Evolutionary conservation across 2,797 vertebrate species (phyloP).

Genomic region (Spinibarbus caldwelli): DNA sequence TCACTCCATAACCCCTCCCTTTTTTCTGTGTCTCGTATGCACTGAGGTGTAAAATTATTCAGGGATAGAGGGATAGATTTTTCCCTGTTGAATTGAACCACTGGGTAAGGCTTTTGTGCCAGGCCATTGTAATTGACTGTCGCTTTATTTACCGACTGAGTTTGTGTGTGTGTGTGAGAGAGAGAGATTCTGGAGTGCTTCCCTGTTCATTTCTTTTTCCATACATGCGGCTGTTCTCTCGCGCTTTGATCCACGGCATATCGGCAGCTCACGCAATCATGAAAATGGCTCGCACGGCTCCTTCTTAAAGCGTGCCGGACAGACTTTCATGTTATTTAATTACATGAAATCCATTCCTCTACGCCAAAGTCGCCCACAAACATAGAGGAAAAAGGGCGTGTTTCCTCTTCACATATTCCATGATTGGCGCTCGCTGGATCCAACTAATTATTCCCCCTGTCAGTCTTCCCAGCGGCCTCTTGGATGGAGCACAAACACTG

Average conservation of each 20-base stretch:
- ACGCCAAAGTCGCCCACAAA: neutral
- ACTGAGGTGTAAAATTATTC: conserved; percentile 85
- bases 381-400: neutral
- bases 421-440: conserved; percentile 50
- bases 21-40: conserved; percentile 75
- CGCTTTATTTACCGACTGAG: conserved; percentile 61
- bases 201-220: conserved; percentile 30
- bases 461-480: conserved; percentile 50
- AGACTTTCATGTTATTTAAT: conserved; percentile 48
- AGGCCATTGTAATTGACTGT: conserved; percentile 58
- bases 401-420: conserved; percentile 20
- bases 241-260: conserved; percentile 10
- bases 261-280: conserved; percentile 20
- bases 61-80: conserved; percentile 78
- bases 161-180: conserved; percentile 29
- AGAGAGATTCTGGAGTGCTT: neutral
- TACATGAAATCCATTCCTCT: conserved; percentile 20
- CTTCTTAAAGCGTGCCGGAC: conserved; percentile 20
- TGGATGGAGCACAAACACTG: conserved; percentile 46
- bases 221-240: conserved; percentile 23
- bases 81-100: conserved; percentile 59
- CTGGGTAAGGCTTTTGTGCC: conserved; percentile 62
- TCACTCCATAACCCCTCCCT: conserved; percentile 28
- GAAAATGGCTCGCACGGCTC: conserved; percentile 26
- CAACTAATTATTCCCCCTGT: conserved; percentile 58